Base-by-base conservation (phyloP, 2,113 vertebrate genomes). In the Oenanthe melanoleuca region DNA sequence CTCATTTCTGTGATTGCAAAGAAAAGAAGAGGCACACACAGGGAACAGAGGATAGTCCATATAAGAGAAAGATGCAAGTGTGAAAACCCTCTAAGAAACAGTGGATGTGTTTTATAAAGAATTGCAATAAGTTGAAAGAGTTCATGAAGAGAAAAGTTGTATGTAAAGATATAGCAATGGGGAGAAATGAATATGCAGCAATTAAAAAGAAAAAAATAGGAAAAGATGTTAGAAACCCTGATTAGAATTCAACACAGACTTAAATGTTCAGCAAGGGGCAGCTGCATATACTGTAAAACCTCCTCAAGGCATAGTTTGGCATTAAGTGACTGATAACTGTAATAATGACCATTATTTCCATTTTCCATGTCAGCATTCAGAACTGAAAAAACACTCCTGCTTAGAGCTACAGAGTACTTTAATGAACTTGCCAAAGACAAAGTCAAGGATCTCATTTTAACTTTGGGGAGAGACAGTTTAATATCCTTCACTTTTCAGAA, bases 261-360 rank as follows among this genome's bases (percentile, higher is more conserved):
- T 72, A 60, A n/a, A 74, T 74, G 55, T 80, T 75, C 45, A 82
- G 66, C 29, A 74, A 85, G 78, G 57, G 66, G 44, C 42, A 77
- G n/a, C 44, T 92, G 12, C 44, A 66, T 75, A 37, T 42, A 40
- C 14, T 63, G 14, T 66, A 47, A 71, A 89, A 70, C 38, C n/a
- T 63, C 63, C 67, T 69, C 21, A 63, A 89, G 89, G 70, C 87
- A 89, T 37, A 82, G 33, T 45, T 91, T 70, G 59, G 70, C 80
- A 69, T 73, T 81, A 85, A 89, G 44, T 45, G n/a, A 80, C 59
- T 80, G 59, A 82, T 92, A 61, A 82, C 80, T 92, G 19, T 55
- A 91, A 82, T 87, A 95, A 85, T 91, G 61, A 82, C 63, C 57
- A 59, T 88, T 91, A 88, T 85, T 95, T 91, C 70, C 72, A 24